These are phyloP conservation scores for Ariopsis seemanni DNA, from an alignment of 2,113 vertebrate genomes.

Conservation along the genomic window DNA sequence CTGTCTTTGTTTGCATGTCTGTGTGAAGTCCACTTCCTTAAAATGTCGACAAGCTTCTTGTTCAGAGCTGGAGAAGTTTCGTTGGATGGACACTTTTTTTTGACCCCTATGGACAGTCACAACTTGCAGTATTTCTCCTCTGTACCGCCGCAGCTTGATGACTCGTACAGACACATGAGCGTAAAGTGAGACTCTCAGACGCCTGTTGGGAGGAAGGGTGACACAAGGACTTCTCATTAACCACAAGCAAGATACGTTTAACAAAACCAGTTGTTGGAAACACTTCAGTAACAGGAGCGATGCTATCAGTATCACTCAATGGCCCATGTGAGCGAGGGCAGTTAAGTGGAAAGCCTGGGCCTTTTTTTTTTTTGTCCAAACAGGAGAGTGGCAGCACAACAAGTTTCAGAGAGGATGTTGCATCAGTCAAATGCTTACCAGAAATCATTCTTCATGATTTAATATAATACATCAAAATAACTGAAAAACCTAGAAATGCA, in stretches of 20 bases:
- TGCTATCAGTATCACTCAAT: slow-evolving; percentile 28
- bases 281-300: slow-evolving; percentile 5
- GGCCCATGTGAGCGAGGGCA: slow-evolving; percentile 5
- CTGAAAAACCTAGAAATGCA: neutral
- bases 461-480: neutral
- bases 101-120: neutral
- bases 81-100: neutral
- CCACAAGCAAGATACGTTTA: slow-evolving; percentile 15
- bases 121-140: neutral
- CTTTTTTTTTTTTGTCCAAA: slow-evolving; percentile 11
- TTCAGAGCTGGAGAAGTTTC: neutral
- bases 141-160: neutral
- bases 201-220: neutral
- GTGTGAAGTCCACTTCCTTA: slow-evolving; percentile 22
- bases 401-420: slow-evolving; percentile 7
- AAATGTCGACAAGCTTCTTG: neutral
- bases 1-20: slow-evolving; percentile 38
- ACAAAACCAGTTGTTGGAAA: slow-evolving; percentile 9
- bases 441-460: neutral
- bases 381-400: slow-evolving; percentile 6
- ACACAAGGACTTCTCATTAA: slow-evolving; percentile 32
- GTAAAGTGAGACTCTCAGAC: slow-evolving; percentile 10
- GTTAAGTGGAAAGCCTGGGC: neutral
- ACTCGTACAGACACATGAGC: neutral
- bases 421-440: neutral